Conservation (phyloP, 2,113 vertebrate genomes). For the Hemichromis elongatus region DNA sequence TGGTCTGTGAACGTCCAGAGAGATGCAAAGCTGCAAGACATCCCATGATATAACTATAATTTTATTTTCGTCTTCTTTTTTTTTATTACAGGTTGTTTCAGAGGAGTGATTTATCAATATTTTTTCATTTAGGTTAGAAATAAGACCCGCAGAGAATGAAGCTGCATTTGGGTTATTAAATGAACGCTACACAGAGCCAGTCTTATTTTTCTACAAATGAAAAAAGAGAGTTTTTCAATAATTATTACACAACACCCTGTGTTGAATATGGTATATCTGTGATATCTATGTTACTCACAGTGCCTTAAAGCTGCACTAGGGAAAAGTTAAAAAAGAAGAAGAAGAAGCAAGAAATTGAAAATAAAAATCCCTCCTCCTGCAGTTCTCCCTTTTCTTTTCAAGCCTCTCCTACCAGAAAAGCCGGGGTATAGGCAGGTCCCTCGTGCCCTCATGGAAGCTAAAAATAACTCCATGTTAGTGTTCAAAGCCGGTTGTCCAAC, state of each 20-base stretch:
- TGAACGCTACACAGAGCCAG: not conserved
- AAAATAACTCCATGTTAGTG: not conserved
- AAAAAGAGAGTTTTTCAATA: not conserved
- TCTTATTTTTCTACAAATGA: not conserved
- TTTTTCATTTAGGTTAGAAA: not conserved
- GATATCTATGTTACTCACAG: not conserved
- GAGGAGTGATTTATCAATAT: not conserved
- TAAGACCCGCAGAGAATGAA: not conserved
- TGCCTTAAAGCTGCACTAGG: not conserved
- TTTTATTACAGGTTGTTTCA: not conserved
- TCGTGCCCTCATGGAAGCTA: not conserved
- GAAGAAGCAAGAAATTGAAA: not conserved
- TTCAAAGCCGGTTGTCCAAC: not conserved
- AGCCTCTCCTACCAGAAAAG: not conserved
- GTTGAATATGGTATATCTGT: not conserved
- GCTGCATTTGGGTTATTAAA: not conserved
- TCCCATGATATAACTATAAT: not conserved
- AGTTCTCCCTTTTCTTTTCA: not conserved
- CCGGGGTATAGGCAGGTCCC: not conserved
- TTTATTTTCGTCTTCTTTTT: not conserved
- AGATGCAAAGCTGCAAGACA: constrained; percentile 29
- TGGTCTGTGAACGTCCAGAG: constrained; percentile 17
- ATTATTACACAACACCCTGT: not conserved
- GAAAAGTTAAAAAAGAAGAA: not conserved
- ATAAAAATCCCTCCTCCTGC: not conserved